These are phyloP conservation scores for Myotis davidii DNA, from an alignment of 2,113 vertebrate species.

Conservation along the genomic window DNA sequence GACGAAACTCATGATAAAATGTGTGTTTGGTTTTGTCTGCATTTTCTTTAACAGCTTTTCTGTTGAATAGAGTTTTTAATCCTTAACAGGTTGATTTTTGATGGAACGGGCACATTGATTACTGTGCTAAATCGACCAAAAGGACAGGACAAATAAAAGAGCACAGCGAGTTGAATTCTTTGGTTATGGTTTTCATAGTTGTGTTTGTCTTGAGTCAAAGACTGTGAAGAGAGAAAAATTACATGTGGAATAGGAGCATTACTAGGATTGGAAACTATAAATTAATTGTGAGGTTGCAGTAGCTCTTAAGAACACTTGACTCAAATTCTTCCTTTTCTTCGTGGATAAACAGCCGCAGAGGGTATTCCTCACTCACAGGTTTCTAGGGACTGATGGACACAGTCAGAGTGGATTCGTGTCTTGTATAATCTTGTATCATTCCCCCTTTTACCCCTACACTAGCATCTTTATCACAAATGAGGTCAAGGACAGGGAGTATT, in stretches of 20 bases:
- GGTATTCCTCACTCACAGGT: not conserved
- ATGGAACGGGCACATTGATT: not conserved
- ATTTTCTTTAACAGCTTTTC: not conserved
- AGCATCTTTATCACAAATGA: not conserved
- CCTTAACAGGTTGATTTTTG: not conserved
- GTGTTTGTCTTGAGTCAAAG: not conserved
- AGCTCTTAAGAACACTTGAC: not conserved
- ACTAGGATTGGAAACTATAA: not conserved
- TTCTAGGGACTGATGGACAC: not conserved
- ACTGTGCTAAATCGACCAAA: not conserved
- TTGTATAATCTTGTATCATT: not conserved
- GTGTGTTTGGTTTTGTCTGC: not conserved
- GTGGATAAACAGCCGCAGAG: not conserved
- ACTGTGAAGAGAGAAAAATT: not conserved
- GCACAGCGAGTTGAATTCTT: not conserved
- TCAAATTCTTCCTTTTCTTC: not conserved
- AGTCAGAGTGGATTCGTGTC: not conserved
- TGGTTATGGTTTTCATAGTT: not conserved
- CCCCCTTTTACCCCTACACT: not conserved
- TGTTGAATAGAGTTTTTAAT: not conserved
- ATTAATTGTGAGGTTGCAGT: not conserved
- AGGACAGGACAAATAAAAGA: not conserved
- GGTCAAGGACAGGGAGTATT: not conserved
- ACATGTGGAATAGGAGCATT: not conserved
- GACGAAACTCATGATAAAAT: not conserved